Conservation (phyloP, 2,888 invertebrate species). For the Tenthredo amoena region DNA sequence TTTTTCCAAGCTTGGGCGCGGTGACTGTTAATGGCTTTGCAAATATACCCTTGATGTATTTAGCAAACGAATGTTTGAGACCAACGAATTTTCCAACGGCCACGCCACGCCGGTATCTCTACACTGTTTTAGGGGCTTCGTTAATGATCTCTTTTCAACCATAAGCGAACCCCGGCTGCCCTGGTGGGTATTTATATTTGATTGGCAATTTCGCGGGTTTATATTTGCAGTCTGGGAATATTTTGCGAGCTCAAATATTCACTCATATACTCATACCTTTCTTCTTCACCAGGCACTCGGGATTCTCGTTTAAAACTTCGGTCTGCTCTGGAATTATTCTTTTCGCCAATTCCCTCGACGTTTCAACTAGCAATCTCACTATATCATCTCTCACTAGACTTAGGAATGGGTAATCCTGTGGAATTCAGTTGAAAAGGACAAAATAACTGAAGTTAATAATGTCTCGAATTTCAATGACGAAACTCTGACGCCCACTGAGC, state of each 20-base stretch:
- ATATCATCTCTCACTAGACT: not conserved
- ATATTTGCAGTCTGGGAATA: conserved; percentile 27
- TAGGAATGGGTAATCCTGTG: not conserved
- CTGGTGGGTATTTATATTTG: conserved; percentile 31
- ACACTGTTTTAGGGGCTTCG: not conserved
- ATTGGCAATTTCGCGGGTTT: conserved; percentile 31
- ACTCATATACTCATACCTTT: not conserved
- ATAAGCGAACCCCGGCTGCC: not conserved
- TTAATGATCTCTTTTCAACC: conserved; percentile 20
- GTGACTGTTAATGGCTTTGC: conserved; percentile 23
- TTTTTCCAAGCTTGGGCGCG: not conserved
- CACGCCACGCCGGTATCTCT: not conserved
- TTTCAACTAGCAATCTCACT: not conserved
- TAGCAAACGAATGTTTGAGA: not conserved
- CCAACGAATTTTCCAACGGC: conserved; percentile 6
- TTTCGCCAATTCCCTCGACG: conserved; percentile 8
- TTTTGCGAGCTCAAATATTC: conserved; percentile 22
- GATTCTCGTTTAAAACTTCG: conserved; percentile 15
- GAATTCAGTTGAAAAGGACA: not conserved
- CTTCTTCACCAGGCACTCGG: not conserved
- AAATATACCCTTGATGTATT: conserved; percentile 34
- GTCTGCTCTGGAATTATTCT: not conserved
- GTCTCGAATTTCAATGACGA: not conserved
- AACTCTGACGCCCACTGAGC: not conserved
- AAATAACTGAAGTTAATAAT: not conserved